Base-by-base conservation (phyloP, 2,888 invertebrate genomes). In the Magallana nippona region DNA sequence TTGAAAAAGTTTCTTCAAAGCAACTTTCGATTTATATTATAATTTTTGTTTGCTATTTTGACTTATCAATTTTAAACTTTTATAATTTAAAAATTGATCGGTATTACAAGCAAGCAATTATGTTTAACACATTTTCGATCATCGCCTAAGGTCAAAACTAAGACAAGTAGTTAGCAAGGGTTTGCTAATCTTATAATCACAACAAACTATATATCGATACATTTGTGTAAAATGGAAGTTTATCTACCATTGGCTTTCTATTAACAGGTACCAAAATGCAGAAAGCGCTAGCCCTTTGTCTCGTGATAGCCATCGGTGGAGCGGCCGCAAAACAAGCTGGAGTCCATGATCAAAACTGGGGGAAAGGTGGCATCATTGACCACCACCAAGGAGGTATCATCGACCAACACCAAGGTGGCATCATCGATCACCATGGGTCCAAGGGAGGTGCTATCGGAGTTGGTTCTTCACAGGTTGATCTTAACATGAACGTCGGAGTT, bases 211-310 rank as follows among this genome's bases (percentile, higher is more conserved):
- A 44, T n/a, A n/a, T n/a, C n/a, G 44, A 5, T 8, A 5, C 27
- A 8, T 44, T 44, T 44, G 44, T 44, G 44, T 44, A 44, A 44
- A 44, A 44, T 44, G 8, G 44, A 44, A 8, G 3, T 44, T 44
- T 44, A 44, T 10, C 5, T 44, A 5, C 8, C 5, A 44, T 8
- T 44, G 8, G 27, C 10, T 11, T 71, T 71, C 32, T 11, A 15
- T 71, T 17, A 13, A 22, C 71, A 71, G 71, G 2, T 10, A 22
- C 13, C 15, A 71, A 22, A 27, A 71, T 71, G 71, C 22, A 71
- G 71, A 71, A 10, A 71, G 2, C 71, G 71, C 71, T 71, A 22
- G 71, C 71, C 71, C 71, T 71, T 27, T 71, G 22, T 71, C 71
- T 71, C 27, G 71, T 27, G 15, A 10, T 71, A 13, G 27, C 71